Evolutionary conservation across 2,113 vertebrate genomes (phyloP).

Genomic region (Hippocampus zosterae): DNA sequence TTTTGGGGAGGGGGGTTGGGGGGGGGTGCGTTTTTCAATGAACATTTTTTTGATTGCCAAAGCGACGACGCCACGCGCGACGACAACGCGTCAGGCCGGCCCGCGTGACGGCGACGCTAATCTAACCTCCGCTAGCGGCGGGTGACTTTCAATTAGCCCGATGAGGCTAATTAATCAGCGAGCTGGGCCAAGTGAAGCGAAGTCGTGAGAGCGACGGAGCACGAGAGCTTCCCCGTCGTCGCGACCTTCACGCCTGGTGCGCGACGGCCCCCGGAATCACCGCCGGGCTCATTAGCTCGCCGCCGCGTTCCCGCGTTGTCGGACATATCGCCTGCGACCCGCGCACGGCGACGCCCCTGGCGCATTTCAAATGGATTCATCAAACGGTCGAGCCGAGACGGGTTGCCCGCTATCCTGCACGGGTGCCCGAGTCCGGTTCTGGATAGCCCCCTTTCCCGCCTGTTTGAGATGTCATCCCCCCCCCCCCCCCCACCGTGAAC

Average conservation of each 20-base stretch:
- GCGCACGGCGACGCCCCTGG: not conserved
- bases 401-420: too few relatives aligned
- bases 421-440: too few relatives aligned
- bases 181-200: constrained; percentile 1
- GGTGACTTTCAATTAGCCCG: constrained; percentile 10
- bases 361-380: not conserved
- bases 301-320: not conserved
- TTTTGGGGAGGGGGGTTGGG: too few relatives aligned
- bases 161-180: constrained; percentile 8
- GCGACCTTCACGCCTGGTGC: constrained; percentile 3
- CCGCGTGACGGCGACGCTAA: not conserved
- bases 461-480: too few relatives aligned
- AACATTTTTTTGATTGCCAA: not conserved
- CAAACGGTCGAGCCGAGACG: not conserved
- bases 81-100: constrained; percentile 17
- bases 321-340: not conserved
- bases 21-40: too few relatives aligned
- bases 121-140: not conserved
- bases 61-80: constrained; percentile 12
- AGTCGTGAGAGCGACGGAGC: not conserved
- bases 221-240: not conserved
- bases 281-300: constrained; percentile 1
- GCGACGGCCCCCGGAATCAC: constrained; percentile 1
- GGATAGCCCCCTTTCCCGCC: too few relatives aligned
- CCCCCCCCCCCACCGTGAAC: too few relatives aligned